Evolutionary conservation across 1,140 invertebrate genomes (phyloP), one percentile per base, ranked within the genome.

Genomic region (Nebria ingens): DNA sequence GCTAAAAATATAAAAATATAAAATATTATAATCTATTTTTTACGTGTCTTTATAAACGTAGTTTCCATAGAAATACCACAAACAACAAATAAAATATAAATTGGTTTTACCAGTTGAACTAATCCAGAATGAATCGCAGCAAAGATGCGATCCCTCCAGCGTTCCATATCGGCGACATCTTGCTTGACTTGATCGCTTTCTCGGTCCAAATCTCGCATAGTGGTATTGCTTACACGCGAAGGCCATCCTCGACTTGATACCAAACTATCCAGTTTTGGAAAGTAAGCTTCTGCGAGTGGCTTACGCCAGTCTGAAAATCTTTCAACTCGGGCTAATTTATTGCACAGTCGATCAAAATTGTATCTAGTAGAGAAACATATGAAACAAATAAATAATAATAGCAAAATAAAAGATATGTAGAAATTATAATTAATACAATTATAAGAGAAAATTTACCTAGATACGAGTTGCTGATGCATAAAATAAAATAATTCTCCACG

Each of bases 401-500:
- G n/a, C n/a, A n/a, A n/a, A n/a, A n/a, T n/a, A n/a, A n/a, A n/a
- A n/a, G n/a, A n/a, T n/a, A n/a, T n/a, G 12, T 52, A 1, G 15
- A 25, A 15, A 52, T 11, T 52, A 25, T 1, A 2, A 21, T 52
- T 52, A 2, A 25, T 20, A 11, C 13, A 4, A 25, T 20, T 56
- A 2, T 45, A 21, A 34, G 58, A 34, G 25, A 34, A 45, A 12
- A 12, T 9, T 45, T 68, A 75, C 74, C 75, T 67, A 2, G 75
- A 76, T 53, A 81, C 68, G 9, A 86, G 78, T 64, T 85, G 82
- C 60, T 84, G 79, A 64, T 87, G 84, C 81, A 85, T 85, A 65
- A 85, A 86, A 63, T 79, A 85, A 66, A 86, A 86, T 0, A 87
- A 73, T 68, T 87, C 84, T 13, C 84, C 84, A 21, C 83, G 76